Conservation (phyloP, 2,888 invertebrate species). For the Drosophila robusta region DNA sequence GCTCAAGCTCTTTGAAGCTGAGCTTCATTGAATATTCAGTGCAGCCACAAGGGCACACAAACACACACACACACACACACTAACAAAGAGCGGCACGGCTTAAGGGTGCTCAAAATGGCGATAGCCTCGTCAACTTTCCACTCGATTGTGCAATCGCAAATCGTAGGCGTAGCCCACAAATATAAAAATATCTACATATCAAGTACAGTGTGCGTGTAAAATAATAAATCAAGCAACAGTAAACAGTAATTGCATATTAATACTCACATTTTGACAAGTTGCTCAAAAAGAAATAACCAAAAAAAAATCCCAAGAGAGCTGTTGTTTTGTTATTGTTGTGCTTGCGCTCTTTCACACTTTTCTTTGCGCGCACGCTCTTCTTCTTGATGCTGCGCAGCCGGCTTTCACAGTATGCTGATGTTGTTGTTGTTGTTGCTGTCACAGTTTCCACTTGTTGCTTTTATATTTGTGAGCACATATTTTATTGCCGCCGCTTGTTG, state of each 20-base stretch:
- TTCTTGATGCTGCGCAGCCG: constrained; percentile 49
- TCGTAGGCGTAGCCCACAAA: constrained; percentile 71
- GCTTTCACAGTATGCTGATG: constrained; percentile 52
- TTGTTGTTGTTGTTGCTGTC: constrained; percentile 30
- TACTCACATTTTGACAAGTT: constrained; percentile 61
- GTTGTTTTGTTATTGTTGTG: constrained; percentile 16
- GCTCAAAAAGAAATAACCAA: constrained; percentile 22
- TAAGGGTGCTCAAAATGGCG: constrained; percentile 63
- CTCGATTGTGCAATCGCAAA: constrained; percentile 67
- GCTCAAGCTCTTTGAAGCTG: constrained; percentile 28
- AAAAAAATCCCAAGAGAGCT: constrained; percentile 14
- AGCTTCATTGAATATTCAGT: constrained; percentile 66
- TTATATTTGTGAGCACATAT: constrained; percentile 19
- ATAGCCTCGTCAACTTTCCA: constrained; percentile 59
- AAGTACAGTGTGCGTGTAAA: constrained; percentile 12
- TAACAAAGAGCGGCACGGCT: constrained; percentile 20
- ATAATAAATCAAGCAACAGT: constrained; percentile 54
- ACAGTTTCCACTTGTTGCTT: constrained; percentile 51
- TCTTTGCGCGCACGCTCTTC: constrained; percentile 24
- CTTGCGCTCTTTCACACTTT: constrained; percentile 8
- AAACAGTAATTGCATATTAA: constrained; percentile 76
- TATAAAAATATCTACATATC: constrained; percentile 34
- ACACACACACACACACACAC: constrained; percentile 6
- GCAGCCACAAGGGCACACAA: constrained; percentile 55
- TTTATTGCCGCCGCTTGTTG: constrained; percentile 36